Evolutionary conservation across 2,797 vertebrate genomes (phyloP), one percentile per base, ranked within the genome.

Genomic region (Oceanodroma leucorhoa): DNA sequence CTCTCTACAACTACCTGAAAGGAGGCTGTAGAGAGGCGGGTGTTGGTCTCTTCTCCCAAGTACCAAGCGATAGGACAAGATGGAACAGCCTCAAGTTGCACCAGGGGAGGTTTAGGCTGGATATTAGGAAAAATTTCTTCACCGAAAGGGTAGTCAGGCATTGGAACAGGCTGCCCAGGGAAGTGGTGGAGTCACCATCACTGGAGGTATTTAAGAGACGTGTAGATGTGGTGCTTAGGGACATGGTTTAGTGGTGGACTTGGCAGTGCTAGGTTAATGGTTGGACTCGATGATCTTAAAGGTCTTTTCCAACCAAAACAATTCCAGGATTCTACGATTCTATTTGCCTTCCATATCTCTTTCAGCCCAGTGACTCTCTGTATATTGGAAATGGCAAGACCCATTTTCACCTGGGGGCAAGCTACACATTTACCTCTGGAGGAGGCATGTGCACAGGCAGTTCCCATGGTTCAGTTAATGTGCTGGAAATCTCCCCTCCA

Each of bases 401-500:
- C 50, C 34, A 19, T 75, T 90, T 87, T 79, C 77, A 90, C 65
- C 77, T 13, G 18, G 58, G 53, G 54, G 32, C n/a, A 65, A 82
- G 51, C 32, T 60, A 16, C 24, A 48, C 21, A 3, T 69, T 83
- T 60, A 48, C 55, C 64, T 79, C 46, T 4, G 2, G 73, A 87
- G 58, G 43, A 71, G 36, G 34, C 41, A 6, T 3, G 48, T 46
- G 67, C 69, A 43, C 27, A 45, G 80, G 58, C 78, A 82, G 58
- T 18, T 87, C 67, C 88, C 26, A 6, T 29, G 83, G 78, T n/a
- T 88, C 70, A 70, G 70, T 38, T 79, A 60, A 87, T 60, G 66
- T 89, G 81, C 83, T 89, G 90, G 53, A 94, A 94, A 89, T 92
- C 71, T 93, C 29, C 80, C 73, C 73, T 86, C 66, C 77, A 79